phyloP scores from a whole-genome alignment of 2,888 invertebrate genomes.

The Gonocerus acuteangulatus region DNA sequence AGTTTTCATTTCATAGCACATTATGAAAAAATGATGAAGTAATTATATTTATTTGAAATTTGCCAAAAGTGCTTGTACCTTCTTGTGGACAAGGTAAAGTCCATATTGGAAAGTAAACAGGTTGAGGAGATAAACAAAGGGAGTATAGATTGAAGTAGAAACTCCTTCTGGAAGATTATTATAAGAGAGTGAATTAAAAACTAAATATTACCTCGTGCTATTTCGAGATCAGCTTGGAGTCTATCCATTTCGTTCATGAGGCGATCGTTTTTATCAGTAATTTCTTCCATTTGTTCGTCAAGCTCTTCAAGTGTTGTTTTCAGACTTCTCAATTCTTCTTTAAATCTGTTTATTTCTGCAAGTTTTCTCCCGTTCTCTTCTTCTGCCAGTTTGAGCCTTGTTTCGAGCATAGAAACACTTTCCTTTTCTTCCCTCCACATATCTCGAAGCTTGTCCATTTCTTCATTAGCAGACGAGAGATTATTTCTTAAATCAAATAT shows the following conservation, averaged over 20 bases:
- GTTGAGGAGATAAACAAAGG: too few species aligned
- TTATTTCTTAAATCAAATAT: slow-evolving; percentile 1
- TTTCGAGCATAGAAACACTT: not conserved
- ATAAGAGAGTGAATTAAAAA: too few species aligned
- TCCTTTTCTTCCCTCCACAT: not conserved
- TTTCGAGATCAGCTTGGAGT: slow-evolving; percentile 11
- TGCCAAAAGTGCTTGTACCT: too few species aligned
- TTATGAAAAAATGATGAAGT: too few species aligned
- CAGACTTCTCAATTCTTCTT: slow-evolving; percentile 3
- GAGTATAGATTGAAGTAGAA: too few species aligned
- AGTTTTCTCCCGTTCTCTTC: slow-evolving; percentile 8
- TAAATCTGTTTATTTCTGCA: slow-evolving; percentile 1
- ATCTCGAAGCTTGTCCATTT: slow-evolving; percentile 17
- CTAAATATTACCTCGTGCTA: too few species aligned
- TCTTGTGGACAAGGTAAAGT: too few species aligned
- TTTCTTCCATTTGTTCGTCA: slow-evolving; percentile 16
- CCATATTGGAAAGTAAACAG: too few species aligned
- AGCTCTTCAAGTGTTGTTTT: slow-evolving; percentile 14
- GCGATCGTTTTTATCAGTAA: slow-evolving; percentile 16
- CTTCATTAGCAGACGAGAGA: slow-evolving; percentile 6
- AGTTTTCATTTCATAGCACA: too few species aligned
- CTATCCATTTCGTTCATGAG: slow-evolving; percentile 16
- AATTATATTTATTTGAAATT: too few species aligned
- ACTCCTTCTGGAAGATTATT: too few species aligned
- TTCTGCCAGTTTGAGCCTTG: slow-evolving; percentile 3